Evolutionary conservation across 2,113 vertebrate genomes (phyloP), one percentile per base, ranked within the genome.

Genomic region (Amblyornis subalaris): DNA sequence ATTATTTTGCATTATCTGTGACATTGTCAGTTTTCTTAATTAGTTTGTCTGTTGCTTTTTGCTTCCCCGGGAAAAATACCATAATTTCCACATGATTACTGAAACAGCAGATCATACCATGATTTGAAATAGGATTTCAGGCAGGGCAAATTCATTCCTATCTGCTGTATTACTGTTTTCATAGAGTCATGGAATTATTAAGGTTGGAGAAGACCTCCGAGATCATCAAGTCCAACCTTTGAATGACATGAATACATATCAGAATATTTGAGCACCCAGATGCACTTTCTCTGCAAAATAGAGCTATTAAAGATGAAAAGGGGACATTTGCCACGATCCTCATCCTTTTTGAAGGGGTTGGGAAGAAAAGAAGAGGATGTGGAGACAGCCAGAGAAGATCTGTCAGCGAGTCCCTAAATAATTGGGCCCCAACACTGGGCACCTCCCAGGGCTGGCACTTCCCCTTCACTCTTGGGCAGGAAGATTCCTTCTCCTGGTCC

Each of bases 361-460:
- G 29, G 48, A 57, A 64, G 58, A 51, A 61, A 61, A 77, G n/a
- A 50, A 19, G 2, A n/a, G 40, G 65, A 31, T 2, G 5, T 14
- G 45, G 35, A 28, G 28, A 15, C 25, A 25, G 26, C 24, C 51
- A 61, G 50, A 74, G 45, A 50, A 58, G 21, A 54, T 13, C 21
- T 24, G 8, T 8, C 71, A 20, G 36, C 14, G 33, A 44, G 8
- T 26, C 73, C 69, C 48, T 48, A 47, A 78, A 87, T 22, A 84
- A 33, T 2, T 40, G 36, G 45, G 35, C 6, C 33, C 10, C 31
- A 53, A 0, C 3, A 0, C 7, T 6, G 29, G 35, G n/a, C 23
- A 45, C 60, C n/a, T 76, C 40, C 44, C 61, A 64, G 48, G 19
- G 19, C 22, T 88, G 57, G 45, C 26, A 35, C 16, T 84, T 24